Percentiles rank a stretch among this genome's conserved stretches.
phyloP scores from a whole-genome alignment of 2,888 invertebrate genomes.

The Blastobasis lacticolella region DNA sequence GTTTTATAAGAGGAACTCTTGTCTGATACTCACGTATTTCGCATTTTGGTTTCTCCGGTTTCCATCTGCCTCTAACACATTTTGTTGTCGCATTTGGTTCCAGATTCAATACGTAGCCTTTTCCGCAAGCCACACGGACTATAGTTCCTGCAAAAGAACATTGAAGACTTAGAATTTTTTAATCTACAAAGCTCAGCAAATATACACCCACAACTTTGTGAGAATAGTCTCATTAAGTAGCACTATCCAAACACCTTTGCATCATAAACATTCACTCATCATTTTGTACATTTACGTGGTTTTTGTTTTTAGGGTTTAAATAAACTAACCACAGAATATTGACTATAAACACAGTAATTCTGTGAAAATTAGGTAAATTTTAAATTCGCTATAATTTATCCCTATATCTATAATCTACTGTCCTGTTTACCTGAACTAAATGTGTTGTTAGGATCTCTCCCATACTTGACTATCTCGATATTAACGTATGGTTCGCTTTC shows the following conservation, averaged over 20 bases:
- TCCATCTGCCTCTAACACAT: conserved; percentile 90
- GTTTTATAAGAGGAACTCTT: no score
- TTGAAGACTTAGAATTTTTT: no score
- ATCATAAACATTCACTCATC: no score
- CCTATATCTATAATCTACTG: not conserved
- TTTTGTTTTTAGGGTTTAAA: no score
- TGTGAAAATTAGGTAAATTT: not conserved
- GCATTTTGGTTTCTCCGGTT: conserved; percentile 86
- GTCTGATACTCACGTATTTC: conserved; percentile 77
- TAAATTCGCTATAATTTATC: not conserved
- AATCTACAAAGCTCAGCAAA: no score
- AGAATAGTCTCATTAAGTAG: no score
- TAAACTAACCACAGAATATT: no score
- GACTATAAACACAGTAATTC: no score
- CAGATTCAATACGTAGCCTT: conserved; percentile 84
- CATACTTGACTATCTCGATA: conserved; percentile 81
- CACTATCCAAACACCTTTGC: no score
- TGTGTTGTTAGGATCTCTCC: conserved; percentile 80
- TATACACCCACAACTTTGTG: no score
- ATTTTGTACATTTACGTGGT: no score
- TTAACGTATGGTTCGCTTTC: conserved; percentile 78
- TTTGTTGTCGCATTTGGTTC: conserved; percentile 83
- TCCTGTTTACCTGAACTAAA: conserved; percentile 77
- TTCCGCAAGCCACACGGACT: conserved; percentile 83
- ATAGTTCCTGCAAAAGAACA: conserved; percentile 73